Base-by-base conservation (phyloP, 2,888 invertebrate species). In the Hecatera dysodea region DNA sequence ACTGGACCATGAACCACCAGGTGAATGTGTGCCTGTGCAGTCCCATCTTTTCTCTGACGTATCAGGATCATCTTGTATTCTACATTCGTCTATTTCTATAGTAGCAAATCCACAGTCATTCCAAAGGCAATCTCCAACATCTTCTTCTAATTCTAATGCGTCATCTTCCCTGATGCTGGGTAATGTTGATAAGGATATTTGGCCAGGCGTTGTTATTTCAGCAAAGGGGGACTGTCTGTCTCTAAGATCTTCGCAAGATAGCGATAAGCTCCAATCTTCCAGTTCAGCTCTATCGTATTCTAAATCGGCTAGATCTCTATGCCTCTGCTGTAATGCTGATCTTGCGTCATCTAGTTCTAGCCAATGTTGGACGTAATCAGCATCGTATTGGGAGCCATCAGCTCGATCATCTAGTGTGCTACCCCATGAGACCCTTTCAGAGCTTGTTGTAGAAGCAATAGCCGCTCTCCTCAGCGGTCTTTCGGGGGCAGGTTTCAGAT, bases 321-420 rank as follows among this genome's bases (percentile, higher is more conserved):
- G 97, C 82, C 97, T 96, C 85, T 97, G 97, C 84, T 97, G 97
- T 44, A 97, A 87, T 6, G 97, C 97, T 68, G 97, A 97, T 87
- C 97, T 95, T 3, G 97, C 97, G 84, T 98, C 97, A 87, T 98
- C 98, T 83, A 98, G 91, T 88, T 97, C 96, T 64, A 98, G 93
- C 97, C 98, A 98, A 87, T 98, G 97, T 88, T 98, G 97, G 57
- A 98, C 97, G 83, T 97, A 98, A 88, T 97, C 97, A 1, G 97
- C 97, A 85, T 98, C 97, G 94, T 97, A 97, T 78, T 96, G 96
- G 0, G 96, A 95, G 55, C 96, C 96, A 56, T 97, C 97, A 9
- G 95, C 94, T 46, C 96, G 94, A 50, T 97, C 97, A 64, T 97
- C 97, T 29, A 94, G 90, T 5, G 96, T 96, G 83, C 97, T 97